Conservation (phyloP, 1,140 invertebrate genomes). For the Rhyzopertha dominica region DNA sequence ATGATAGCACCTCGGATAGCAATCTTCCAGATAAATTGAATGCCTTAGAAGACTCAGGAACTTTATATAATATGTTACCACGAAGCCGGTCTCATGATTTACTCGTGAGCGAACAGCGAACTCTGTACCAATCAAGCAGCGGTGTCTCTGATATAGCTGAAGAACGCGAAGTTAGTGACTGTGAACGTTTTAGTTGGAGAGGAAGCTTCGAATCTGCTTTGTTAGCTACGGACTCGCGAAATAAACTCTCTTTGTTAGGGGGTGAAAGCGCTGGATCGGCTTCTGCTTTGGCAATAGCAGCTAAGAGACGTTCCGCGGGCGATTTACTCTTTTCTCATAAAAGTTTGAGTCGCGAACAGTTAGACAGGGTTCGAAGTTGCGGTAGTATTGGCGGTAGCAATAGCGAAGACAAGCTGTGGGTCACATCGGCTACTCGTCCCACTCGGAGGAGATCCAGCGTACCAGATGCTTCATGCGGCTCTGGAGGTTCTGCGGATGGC, state of each 20-base stretch:
- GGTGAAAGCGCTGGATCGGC: conserved; percentile 60
- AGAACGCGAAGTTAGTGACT: conserved; percentile 76
- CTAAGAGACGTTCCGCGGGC: conserved; percentile 71
- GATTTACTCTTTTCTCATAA: conserved; percentile 67
- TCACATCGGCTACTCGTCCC: conserved; percentile 46
- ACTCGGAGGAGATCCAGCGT: conserved; percentile 60
- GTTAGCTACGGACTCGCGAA: conserved; percentile 74
- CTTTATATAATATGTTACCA: conserved; percentile 48
- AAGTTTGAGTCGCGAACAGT: conserved; percentile 67
- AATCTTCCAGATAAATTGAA: conserved; percentile 39
- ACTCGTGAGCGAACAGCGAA: conserved; percentile 54
- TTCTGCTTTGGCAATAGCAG: conserved; percentile 59
- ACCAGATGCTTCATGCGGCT: conserved; percentile 61
- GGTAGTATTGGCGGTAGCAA: conserved; percentile 71
- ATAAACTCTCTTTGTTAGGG: conserved; percentile 65
- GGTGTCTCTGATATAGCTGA: conserved; percentile 53
- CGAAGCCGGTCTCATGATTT: conserved; percentile 75
- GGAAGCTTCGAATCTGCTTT: conserved; percentile 85
- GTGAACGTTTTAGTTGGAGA: conserved; percentile 83
- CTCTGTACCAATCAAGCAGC: conserved; percentile 46
- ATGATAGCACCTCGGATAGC: conserved; percentile 63
- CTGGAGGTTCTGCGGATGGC: conserved; percentile 56
- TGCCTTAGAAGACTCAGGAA: conserved; percentile 31
- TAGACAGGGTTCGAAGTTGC: conserved; percentile 72
- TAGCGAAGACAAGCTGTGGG: conserved; percentile 54